Conservation (phyloP, 2,113 vertebrate species). For the Chlamydotis undulata region DNA sequence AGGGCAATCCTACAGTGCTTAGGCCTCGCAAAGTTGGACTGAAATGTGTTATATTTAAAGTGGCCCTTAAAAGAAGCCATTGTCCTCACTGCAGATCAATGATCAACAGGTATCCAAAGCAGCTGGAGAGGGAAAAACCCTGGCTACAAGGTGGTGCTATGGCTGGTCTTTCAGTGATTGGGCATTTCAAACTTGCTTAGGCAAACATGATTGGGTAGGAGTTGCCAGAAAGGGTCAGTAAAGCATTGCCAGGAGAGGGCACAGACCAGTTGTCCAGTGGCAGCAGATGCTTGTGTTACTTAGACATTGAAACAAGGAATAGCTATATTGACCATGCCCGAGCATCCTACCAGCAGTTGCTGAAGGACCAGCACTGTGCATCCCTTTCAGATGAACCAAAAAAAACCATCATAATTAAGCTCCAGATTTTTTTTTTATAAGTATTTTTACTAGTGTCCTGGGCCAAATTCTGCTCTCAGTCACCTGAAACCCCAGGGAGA, state of each 20-base stretch:
- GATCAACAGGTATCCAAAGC: neutral
- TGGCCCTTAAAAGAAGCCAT: neutral
- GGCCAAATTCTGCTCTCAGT: neutral
- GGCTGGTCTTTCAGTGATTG: neutral
- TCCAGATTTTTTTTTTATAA: neutral
- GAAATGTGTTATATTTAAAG: neutral
- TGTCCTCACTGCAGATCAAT: neutral
- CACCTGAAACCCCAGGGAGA: neutral
- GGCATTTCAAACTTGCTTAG: slow-evolving; percentile 21
- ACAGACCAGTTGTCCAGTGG: neutral
- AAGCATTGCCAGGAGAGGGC: neutral
- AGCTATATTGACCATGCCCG: neutral
- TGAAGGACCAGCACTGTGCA: neutral
- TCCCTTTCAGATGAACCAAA: neutral
- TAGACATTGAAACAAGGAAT: neutral
- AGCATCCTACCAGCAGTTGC: neutral
- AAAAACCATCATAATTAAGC: neutral
- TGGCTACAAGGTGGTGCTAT: neutral
- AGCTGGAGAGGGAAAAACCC: neutral
- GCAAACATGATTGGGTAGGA: neutral
- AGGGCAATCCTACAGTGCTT: neutral
- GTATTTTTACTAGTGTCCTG: neutral
- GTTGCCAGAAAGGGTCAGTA: slow-evolving; percentile 47
- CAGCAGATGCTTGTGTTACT: neutral
- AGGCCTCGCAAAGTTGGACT: neutral